Percentiles rank a stretch among this genome's conserved stretches.
Conservation (phyloP, 2,888 invertebrate genomes). For the Thymelicus sylvestris region DNA sequence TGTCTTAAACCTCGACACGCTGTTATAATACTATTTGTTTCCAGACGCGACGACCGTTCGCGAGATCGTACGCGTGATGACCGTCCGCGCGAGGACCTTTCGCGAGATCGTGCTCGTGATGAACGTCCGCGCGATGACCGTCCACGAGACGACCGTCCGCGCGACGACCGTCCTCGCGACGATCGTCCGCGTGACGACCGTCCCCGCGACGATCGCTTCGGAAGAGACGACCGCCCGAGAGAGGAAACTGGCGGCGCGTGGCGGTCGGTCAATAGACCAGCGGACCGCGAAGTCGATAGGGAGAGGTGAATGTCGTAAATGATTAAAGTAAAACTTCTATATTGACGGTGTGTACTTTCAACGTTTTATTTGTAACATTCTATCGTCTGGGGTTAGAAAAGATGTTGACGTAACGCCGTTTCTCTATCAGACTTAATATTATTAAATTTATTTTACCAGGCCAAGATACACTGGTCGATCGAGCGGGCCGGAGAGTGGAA, state of each 20-base stretch:
- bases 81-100: conserved; percentile 48
- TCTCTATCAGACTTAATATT: no score
- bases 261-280: conserved; percentile 54
- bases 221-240: conserved; percentile 46
- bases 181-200: conserved; percentile 53
- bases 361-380: no score
- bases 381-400: no score
- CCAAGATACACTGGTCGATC: conserved; percentile 68
- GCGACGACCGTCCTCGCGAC: conserved; percentile 46
- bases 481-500: conserved; percentile 66
- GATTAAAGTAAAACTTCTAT: neutral
- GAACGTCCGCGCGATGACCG: conserved; percentile 50
- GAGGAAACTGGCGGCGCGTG: conserved; percentile 60
- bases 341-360: no score
- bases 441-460: conserved; percentile 45
- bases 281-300: conserved; percentile 49
- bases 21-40: neutral
- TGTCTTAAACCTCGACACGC: no score
- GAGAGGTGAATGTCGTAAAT: conserved; percentile 50
- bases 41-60: conserved; percentile 41
- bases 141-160: conserved; percentile 51
- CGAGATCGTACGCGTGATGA: conserved; percentile 44
- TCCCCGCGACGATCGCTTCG: conserved; percentile 42
- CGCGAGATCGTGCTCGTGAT: conserved; percentile 52
- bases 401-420: no score